Evolutionary conservation across 1,140 invertebrate species (phyloP), one percentile per base, ranked within the genome.

Genomic region (Eriocheir sinensis): DNA sequence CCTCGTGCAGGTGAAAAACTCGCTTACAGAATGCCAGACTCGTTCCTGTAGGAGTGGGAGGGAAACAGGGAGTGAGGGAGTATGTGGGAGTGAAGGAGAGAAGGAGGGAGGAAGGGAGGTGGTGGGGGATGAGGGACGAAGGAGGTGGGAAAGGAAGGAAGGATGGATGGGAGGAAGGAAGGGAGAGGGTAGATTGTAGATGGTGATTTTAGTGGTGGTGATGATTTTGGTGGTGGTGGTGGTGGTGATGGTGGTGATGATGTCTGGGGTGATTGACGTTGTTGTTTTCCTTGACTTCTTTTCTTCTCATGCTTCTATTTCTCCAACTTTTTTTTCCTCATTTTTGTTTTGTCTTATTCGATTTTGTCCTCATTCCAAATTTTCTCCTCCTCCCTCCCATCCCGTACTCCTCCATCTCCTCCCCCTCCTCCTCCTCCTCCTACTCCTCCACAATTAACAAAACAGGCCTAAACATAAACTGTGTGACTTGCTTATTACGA

Each of bases 401-500:
- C 79, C 27, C 32, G 27, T 34, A 3, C 79, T 34, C 38, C 81
- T 41, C 81, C 81, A 36, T 34, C 81, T 85, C 81, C 81, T 85
- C 81, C 81, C 36, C 81, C 81, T 85, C 81, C 81, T 85, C 38
- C 81, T 85, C 34, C 81, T 88, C 81, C 81, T 85, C 81, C 38
- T 85, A 17, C 38, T 38, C 81, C 8, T 72, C 60, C 60, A n/a
- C 60, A 4, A n/a, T n/a, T n/a, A 6, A 12, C 60, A 3, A 6
- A n/a, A n/a, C 27, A 72, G n/a, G 60, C 60, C 60, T 21, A 21
- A n/a, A n/a, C 21, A 72, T n/a, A 72, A 72, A n/a, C 8, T 0
- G 60, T 72, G 6, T n/a, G 27, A 72, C 60, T n/a, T 6, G 60
- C 60, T 72, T 27, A n/a, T 72, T 72, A 72, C 27, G 60, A 72